A percentile compares a stretch with the other conserved stretches of the same genome.
Evolutionary conservation across 1,140 invertebrate species (phyloP).

Genomic region (Temnothorax longispinosus): DNA sequence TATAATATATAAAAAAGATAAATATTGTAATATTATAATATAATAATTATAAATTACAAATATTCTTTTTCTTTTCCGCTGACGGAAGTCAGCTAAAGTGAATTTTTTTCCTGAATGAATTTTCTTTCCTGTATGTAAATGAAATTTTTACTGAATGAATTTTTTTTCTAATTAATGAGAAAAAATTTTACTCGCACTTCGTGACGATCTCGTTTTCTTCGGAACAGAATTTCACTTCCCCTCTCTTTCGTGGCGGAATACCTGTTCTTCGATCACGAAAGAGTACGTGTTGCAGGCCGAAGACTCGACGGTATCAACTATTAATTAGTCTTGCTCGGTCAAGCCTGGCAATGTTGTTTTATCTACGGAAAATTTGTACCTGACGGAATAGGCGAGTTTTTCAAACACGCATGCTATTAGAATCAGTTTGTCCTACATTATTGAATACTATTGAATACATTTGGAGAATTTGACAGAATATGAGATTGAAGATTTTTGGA

Average conservation of each 20-base stretch:
- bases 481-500: neutral
- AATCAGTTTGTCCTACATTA: neutral
- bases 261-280: conserved; percentile 25
- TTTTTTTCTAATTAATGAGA: conserved; percentile 30
- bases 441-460: neutral
- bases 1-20: no score
- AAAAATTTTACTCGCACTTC: conserved; percentile 10
- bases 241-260: conserved; percentile 20
- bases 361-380: neutral
- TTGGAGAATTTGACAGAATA: neutral
- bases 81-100: neutral
- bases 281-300: neutral
- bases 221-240: conserved; percentile 49
- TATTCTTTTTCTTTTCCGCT: neutral
- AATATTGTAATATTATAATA: no score
- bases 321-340: conserved; percentile 37
- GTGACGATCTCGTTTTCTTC: conserved; percentile 37
- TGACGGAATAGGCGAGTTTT: neutral
- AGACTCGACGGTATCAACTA: neutral
- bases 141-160: conserved; percentile 3
- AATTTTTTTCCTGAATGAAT: conserved; percentile 1
- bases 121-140: neutral
- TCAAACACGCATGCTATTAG: neutral
- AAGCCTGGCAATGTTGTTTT: neutral
- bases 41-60: neutral